Conservation (phyloP, 2,797 vertebrate genomes). For the Cephalopachus bancanus region DNA sequence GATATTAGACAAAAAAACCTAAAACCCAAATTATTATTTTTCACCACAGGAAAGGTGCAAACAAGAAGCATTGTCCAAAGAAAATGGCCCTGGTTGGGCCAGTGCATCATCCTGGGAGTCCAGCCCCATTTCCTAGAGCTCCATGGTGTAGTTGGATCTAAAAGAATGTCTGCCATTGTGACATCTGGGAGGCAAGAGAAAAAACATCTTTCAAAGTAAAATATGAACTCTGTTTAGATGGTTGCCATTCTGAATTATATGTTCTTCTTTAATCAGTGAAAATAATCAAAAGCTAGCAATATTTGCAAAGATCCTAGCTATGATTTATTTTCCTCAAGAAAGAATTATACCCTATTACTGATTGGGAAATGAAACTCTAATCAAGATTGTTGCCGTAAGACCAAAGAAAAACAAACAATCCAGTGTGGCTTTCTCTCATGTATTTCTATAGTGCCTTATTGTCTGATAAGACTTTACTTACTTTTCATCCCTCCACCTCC, state of each 20-base stretch:
- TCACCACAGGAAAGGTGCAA: slow-evolving; percentile 29
- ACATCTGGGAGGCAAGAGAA: not conserved
- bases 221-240: not conserved
- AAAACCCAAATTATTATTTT: slow-evolving; percentile 27
- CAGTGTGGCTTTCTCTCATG: not conserved
- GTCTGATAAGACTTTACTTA: not conserved
- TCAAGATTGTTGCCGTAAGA: not conserved
- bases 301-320: slow-evolving; percentile 30
- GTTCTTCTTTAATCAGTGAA: slow-evolving; percentile 33
- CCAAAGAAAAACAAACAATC: not conserved
- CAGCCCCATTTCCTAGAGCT: not conserved
- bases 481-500: not conserved
- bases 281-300: slow-evolving; percentile 37
- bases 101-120: not conserved
- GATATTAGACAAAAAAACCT: slow-evolving; percentile 3
- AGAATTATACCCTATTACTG: not conserved
- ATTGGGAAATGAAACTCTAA: not conserved
- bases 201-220: not conserved
- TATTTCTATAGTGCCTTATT: not conserved
- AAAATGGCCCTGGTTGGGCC: not conserved
- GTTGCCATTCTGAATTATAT: not conserved
- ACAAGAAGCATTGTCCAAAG: not conserved
- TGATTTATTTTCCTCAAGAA: slow-evolving; percentile 28
- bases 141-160: not conserved
- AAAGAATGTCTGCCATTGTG: not conserved